Evolutionary conservation across 2,888 invertebrate genomes (phyloP).

Genomic region (Tetanocera ferruginea): DNA sequence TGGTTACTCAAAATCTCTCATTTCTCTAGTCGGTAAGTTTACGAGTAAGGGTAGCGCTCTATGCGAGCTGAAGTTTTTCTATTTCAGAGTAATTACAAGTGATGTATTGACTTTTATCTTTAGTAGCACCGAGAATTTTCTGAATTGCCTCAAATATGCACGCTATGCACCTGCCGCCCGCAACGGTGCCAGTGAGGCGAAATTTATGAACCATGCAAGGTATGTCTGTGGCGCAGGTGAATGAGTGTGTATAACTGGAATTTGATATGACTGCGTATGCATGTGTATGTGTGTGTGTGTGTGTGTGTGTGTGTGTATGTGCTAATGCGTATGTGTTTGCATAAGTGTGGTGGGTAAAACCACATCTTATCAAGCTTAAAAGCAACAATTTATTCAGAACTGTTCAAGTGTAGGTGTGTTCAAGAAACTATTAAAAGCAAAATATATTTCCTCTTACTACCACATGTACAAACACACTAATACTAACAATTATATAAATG

Average conservation of each 20-base stretch:
- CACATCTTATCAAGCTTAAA: too few relatives aligned
- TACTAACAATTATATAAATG: too few relatives aligned
- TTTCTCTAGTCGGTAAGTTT: not conserved
- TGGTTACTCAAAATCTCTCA: too few relatives aligned
- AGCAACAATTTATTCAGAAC: too few relatives aligned
- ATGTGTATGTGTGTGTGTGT: not conserved
- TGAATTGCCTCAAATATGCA: conserved; percentile 22
- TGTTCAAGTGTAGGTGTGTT: too few relatives aligned
- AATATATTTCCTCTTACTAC: too few relatives aligned
- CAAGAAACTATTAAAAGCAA: too few relatives aligned
- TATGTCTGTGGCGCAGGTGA: not conserved
- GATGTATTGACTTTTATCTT: conserved; percentile 27
- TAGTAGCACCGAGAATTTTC: not conserved
- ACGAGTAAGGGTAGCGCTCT: not conserved
- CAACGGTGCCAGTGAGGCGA: not conserved
- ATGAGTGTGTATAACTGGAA: not conserved
- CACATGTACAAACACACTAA: too few relatives aligned
- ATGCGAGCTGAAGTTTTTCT: not conserved
- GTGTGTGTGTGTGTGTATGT: not conserved
- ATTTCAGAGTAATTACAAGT: conserved; percentile 15
- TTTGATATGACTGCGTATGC: not conserved
- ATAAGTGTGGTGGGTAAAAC: not conserved
- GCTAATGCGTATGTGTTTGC: not conserved
- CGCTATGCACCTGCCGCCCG: conserved; percentile 9
- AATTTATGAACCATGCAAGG: conserved; percentile 10